Evolutionary conservation across 2,113 vertebrate species (phyloP), one percentile per base, ranked within the genome.

Genomic region (Rallus limicola): DNA sequence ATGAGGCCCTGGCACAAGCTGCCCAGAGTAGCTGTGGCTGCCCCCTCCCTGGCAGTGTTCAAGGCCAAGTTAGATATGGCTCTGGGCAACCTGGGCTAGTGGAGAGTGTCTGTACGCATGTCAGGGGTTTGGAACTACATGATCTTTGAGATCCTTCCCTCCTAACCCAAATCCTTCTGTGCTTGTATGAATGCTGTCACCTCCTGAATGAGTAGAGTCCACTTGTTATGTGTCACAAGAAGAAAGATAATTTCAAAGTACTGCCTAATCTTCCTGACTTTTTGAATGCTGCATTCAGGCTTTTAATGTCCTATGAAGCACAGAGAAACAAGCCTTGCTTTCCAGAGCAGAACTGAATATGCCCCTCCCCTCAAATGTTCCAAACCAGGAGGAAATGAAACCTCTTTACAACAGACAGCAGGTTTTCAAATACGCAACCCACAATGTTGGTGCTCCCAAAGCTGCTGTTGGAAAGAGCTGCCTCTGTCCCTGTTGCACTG

Each of bases 371-470:
- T 3, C 16, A 16, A 76, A 20, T 74, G 21, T 28, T n/a, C 17
- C 6, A 9, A 50, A 11, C 4, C 1, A 2, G 29, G 17, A 60
- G 53, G 19, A 80, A 58, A 65, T 16, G 10, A 63, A 81, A 26
- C 7, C 33, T 52, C 6, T 80, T 82, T 78, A 17, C 42, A 64
- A 31, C 4, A 24, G 12, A 28, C 0, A 0, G 29, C 10, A 44
- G 13, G 25, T 38, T 31, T 31, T 62, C 8, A 74, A 8, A 59
- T 72, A 59, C 20, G 26, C 46, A 85, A 71, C 11, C 18, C 56
- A 26, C 1, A 0, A 15, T 80, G 10, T 55, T 69, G 68, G 18
- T 65, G 7, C 28, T 91, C 63, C 36, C 6, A 74, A 92, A 75
- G 42, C 15, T 80, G 26, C 40, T 48, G 11, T 28, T 77, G 23